Base-by-base conservation (phyloP, 64 coral and sea anemone genomes). In the Porites lutea region DNA sequence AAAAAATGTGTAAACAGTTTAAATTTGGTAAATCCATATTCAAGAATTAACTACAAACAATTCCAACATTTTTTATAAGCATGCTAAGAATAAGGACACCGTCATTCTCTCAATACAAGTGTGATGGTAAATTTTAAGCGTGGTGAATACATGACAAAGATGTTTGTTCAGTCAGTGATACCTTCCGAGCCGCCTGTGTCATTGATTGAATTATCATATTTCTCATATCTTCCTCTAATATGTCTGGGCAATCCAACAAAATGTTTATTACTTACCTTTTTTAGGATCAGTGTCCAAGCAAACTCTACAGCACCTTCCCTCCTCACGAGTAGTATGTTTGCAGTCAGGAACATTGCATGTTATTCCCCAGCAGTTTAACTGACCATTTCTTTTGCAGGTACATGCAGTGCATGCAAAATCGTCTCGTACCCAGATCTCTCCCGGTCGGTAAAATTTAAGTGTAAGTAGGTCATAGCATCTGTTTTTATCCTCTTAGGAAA, bases 231-330 rank as follows among this genome's bases (percentile, higher is more conserved):
- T 7, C 54, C 54, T 57, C 54, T 12, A 9, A 21, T 70, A 16
- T 22, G 66, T 70, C 8, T 23, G 18, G 19, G 4, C 8, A 70
- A 70, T 70, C 19, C 3, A 7, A 23, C n/a, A n/a, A 8, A 13
- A 15, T 14, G 59, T n/a, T 50, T 21, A 23, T 6, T 27, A 47
- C 63, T 87, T 67, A 88, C 94, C 84, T 93, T 83, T 86, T 19
- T 85, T 59, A 69, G 71, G 88, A 51, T 89, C 90, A 5, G 52
- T 87, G 54, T 61, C 69, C 61, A 86, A 23, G 60, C 95, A 96
- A 20, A 96, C 92, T 0, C 50, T 65, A 51, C 95, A 96, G 63
- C 95, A 96, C 37, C 95, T 89, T 5, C 83, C 90, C 61, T 96
- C 95, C 3, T 89, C 11, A 37, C 87, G 78, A 15, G 9, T 67